Conservation (phyloP, 30 jellyfish, hydroid and myxozoan species). For the Mastigias papua region DNA sequence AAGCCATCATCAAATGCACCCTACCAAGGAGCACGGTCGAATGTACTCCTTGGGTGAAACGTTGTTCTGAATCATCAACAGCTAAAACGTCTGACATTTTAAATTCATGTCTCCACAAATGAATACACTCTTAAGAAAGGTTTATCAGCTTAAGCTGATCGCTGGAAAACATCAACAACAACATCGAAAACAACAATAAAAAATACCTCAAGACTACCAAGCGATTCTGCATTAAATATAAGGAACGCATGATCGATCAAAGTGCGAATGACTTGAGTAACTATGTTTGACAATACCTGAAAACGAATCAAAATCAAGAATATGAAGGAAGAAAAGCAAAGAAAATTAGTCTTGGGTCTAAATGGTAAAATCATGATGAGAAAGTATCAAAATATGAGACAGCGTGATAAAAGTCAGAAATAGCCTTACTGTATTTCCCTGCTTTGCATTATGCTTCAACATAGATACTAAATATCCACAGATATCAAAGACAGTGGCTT, state of each 20-base stretch:
- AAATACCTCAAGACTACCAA: constrained; percentile 64
- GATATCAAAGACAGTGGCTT: constrained; percentile 35
- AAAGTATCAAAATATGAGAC: background rate
- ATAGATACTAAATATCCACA: constrained; percentile 16
- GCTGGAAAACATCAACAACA: background rate
- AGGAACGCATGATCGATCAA: constrained; percentile 44
- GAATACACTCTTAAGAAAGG: background rate
- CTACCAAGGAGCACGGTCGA: too few species aligned
- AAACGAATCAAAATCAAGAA: background rate
- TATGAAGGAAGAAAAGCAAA: background rate
- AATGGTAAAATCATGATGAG: too few species aligned
- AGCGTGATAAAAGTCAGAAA: background rate
- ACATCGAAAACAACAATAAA: too few species aligned
- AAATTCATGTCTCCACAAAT: too few species aligned
- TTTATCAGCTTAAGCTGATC: background rate
- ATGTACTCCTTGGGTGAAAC: too few species aligned
- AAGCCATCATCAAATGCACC: too few species aligned
- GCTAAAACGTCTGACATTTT: too few species aligned
- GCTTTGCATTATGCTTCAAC: background rate
- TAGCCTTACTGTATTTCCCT: background rate
- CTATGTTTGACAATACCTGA: constrained; percentile 39
- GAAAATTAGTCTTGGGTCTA: too few species aligned
- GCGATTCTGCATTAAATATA: constrained; percentile 77
- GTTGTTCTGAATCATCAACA: too few species aligned
- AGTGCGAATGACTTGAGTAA: constrained; percentile 32